Conservation (phyloP, 2,888 invertebrate species). For the Campopleginae sp. region DNA sequence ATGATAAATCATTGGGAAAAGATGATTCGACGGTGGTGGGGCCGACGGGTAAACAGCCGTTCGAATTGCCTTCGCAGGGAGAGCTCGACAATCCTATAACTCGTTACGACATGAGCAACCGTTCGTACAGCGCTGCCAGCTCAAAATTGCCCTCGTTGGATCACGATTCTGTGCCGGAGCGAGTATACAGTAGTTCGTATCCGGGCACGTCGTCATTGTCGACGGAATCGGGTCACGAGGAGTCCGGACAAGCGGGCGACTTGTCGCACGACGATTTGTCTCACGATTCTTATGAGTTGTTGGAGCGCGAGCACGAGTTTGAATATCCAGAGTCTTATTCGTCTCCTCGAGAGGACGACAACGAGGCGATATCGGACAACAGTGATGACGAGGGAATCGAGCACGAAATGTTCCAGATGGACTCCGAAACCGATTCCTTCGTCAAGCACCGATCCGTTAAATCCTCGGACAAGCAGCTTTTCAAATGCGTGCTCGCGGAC, state of each 20-base stretch:
- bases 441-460: constrained; percentile 80
- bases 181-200: constrained; percentile 94
- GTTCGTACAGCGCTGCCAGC: constrained; percentile 87
- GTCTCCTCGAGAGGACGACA: constrained; percentile 80
- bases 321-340: constrained; percentile 83
- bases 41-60: constrained; percentile 72
- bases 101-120: constrained; percentile 89
- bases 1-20: constrained; percentile 52
- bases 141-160: constrained; percentile 88
- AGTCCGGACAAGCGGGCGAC: constrained; percentile 88
- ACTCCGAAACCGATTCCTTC: constrained; percentile 84
- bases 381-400: constrained; percentile 85
- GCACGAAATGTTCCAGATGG: constrained; percentile 91
- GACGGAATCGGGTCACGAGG: constrained; percentile 87
- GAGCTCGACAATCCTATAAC: constrained; percentile 89
- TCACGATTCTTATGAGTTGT: constrained; percentile 94
- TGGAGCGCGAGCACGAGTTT: constrained; percentile 87
- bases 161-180: constrained; percentile 88
- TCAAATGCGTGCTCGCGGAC: constrained; percentile 79
- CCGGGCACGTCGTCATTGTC: constrained; percentile 91
- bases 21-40: constrained; percentile 57
- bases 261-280: constrained; percentile 94
- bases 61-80: constrained; percentile 83
- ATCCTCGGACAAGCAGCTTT: constrained; percentile 77
- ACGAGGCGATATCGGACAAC: constrained; percentile 79